Base-by-base conservation (phyloP, 2,888 invertebrate genomes). In the Beris chalybata region DNA sequence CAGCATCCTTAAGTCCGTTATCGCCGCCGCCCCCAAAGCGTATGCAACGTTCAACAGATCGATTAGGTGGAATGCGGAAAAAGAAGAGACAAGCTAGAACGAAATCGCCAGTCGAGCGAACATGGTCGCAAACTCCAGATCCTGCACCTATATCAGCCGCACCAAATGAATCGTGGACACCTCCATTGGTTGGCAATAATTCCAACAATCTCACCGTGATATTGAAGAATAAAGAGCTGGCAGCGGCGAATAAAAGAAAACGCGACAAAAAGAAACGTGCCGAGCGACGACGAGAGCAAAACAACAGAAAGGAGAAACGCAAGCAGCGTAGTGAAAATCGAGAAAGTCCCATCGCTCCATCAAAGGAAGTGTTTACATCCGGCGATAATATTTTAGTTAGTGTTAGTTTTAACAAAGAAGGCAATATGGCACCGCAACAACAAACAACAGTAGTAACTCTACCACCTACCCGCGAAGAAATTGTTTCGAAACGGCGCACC, bases 341-440 rank as follows among this genome's bases (percentile, higher is more conserved):
- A 71, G 64, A 76, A 74, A 69, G 73, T 64, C 69, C 75, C 73
- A 74, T 79, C 53, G 85, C 84, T 61, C 91, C 92, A 0, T 90
- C 91, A 3, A 95, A 95, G 78, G 94, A 94, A 81, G 93, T 95
- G 4, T 95, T 93, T 78, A 93, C 95, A 0, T 93, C 94, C 11
- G 95, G 95, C 4, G 93, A 95, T 80, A 95, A 94, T 78, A 95
- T 95, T 74, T 85, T 95, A 70, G 94, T 95, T 11, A 94, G 93
- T 81, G 93, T 95, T 15, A 94, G 93, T 79, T 95, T 95, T 80
- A 90, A 91, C 77, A 91, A 92, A 73, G 86, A 85, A 71, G 65
- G 71, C 4, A 72, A 68, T 15, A 5, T 30, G 44, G 56, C 70
- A 13, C 58, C 1, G 73, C 81, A 48, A 74, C 80, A 67, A 75